phyloP scores from a whole-genome alignment of 2,797 vertebrate species.

The Dipus sagitta region DNA sequence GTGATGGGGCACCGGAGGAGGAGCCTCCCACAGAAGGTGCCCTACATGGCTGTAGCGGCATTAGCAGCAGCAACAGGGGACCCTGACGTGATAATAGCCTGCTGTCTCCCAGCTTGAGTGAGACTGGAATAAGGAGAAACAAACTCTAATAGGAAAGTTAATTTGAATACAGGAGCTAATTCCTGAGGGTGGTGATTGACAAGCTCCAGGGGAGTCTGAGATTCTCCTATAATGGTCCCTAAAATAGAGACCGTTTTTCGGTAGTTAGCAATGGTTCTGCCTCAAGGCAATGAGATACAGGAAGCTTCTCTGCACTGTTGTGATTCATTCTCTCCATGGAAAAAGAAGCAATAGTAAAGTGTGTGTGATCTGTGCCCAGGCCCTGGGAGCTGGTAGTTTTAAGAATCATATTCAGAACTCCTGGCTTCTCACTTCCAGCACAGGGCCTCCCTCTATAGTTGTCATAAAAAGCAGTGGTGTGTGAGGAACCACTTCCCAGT shows the following conservation, averaged over 20 bases:
- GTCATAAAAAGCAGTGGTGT: not conserved
- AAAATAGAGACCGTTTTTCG: not conserved
- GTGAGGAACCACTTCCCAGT: not conserved
- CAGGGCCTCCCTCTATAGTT: not conserved
- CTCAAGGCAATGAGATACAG: not conserved
- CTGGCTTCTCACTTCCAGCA: not conserved
- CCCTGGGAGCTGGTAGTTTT: not conserved
- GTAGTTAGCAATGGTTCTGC: not conserved
- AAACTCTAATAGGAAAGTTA: not conserved
- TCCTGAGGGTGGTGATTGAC: not conserved
- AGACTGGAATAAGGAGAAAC: not conserved
- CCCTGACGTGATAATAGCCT: accelerated
- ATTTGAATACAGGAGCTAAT: not conserved
- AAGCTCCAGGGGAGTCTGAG: not conserved
- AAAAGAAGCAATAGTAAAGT: not conserved
- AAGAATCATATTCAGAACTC: not conserved
- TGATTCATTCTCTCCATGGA: not conserved
- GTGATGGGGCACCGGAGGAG: not conserved
- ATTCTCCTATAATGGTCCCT: not conserved
- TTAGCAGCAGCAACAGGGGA: accelerated
- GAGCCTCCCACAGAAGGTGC: not conserved
- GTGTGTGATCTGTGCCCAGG: not conserved
- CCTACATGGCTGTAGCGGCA: accelerated
- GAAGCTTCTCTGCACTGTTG: not conserved
- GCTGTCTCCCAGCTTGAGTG: not conserved